These are phyloP conservation scores for Heterocephalus glaber DNA, from an alignment of 2,113 vertebrate species.

Conservation along the genomic window DNA sequence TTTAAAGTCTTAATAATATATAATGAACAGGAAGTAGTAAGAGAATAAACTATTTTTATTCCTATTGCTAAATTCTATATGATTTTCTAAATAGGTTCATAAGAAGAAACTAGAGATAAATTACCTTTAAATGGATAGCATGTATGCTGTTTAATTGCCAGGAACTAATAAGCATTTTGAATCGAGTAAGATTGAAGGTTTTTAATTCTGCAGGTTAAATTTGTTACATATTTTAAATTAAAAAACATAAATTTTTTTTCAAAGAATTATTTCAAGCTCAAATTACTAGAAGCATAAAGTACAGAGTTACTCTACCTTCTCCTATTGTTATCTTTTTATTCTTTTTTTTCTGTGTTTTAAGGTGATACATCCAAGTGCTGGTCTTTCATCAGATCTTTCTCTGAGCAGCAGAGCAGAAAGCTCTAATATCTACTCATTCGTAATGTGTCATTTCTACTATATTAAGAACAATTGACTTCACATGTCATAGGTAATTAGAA, in stretches of 20 bases:
- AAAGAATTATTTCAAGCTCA: conserved; percentile 73
- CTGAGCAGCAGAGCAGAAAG: conserved; percentile 92
- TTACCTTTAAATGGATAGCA: conserved; percentile 63
- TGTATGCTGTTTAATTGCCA: conserved; percentile 70
- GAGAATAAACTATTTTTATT: conserved; percentile 53
- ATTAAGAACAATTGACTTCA: conserved; percentile 97
- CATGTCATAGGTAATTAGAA: conserved; percentile 95
- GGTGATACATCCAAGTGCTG: conserved; percentile 91
- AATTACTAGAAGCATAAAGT: conserved; percentile 76
- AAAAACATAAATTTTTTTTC: conserved; percentile 77
- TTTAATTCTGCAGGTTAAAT: conserved; percentile 75
- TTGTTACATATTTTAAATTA: conserved; percentile 74
- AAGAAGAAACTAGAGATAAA: conserved; percentile 61
- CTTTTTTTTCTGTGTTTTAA: conserved; percentile 81
- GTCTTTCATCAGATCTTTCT: conserved; percentile 89
- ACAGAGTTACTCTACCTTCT: conserved; percentile 76
- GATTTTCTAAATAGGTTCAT: conserved; percentile 59
- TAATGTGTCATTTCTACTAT: conserved; percentile 92
- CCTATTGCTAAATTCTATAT: conserved; percentile 40
- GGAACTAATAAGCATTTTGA: conserved; percentile 71
- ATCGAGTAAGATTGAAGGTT: conserved; percentile 68
- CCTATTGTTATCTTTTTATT: conserved; percentile 81
- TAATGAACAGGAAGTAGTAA: not conserved
- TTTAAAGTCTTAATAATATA: conserved; percentile 20
- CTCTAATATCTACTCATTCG: conserved; percentile 90